Base-by-base conservation (phyloP, 2,888 invertebrate species). In the Lasioglossum pauxillum region DNA sequence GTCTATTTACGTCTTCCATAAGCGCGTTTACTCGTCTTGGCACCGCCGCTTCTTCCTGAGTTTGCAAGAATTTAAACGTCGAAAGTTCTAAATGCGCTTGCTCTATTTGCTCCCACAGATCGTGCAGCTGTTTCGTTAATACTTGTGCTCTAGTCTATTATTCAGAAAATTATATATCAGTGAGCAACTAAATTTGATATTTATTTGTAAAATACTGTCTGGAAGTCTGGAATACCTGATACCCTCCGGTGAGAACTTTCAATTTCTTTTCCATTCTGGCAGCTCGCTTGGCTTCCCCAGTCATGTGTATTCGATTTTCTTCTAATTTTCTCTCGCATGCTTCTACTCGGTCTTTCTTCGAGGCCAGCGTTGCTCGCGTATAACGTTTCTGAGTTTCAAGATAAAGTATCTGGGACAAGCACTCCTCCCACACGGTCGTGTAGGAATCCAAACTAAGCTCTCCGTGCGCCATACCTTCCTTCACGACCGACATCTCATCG, bases 181-280 rank as follows among this genome's bases (percentile, higher is more conserved):
- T 83, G n/a, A 73, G 64, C 7, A 74, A 14, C 57, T 69, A 35
- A 31, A 35, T 57, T 10, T 74, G 16, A 31, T 31, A 16, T 64
- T 44, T 12, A 44, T 44, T 12, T 44, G 12, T 44, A 3, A 12
- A 44, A 44, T 44, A 12, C 12, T 44, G 44, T 44, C 12, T 12
- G 44, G 3, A 44, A 44, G 44, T 44, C 41, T 44, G 0, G 44
- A 41, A 41, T 81, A 97, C 97, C 96, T 98, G 98, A 95, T 98
- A 99, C 14, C 98, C 98, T 14, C 98, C 99, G 7, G 99, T 98
- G n/a, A 99, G 96, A 82, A 99, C 98, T 95, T 99, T 98, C 44
- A 99, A 96, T 95, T 99, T 99, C 95, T 99, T 99, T 95, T 99
- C 99, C 96, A 99, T 97, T 96, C 99, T 99, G 0, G 98, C 98